A percentile compares a stretch with the other conserved stretches of the same genome.
Conservation (phyloP, 2,113 vertebrate genomes). For the Halcyon malimbica region DNA sequence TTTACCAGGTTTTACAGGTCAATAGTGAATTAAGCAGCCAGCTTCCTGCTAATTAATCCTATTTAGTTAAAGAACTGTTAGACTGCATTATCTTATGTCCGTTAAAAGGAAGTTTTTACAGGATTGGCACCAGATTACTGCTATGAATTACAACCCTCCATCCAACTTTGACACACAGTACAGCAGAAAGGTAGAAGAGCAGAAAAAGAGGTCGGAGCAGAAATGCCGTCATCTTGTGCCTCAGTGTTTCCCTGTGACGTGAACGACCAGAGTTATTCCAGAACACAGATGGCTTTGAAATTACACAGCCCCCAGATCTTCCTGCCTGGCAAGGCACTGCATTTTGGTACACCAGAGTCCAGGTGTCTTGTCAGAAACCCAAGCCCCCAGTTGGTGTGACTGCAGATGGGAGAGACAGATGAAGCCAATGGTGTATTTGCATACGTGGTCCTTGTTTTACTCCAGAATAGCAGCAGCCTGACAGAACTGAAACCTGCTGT, state of each 20-base stretch:
- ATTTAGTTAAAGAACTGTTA: slow-evolving; percentile 73
- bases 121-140: slow-evolving; percentile 59
- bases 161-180: slow-evolving; percentile 8
- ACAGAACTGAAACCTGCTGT: not conserved
- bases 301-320: not conserved
- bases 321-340: not conserved
- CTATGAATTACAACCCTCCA: slow-evolving; percentile 38
- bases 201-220: not conserved
- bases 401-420: not conserved
- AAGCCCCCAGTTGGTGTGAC: not conserved
- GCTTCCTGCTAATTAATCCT: slow-evolving; percentile 80
- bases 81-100: slow-evolving; percentile 72
- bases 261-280: not conserved
- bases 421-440: not conserved
- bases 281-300: not conserved
- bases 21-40: slow-evolving; percentile 70
- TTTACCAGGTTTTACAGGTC: slow-evolving; percentile 72
- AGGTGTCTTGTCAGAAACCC: not conserved
- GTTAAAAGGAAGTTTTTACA: slow-evolving; percentile 74
- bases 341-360: not conserved
- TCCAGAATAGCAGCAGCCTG: fast-evolving
- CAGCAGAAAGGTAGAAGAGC: not conserved
- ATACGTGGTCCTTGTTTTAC: not conserved
- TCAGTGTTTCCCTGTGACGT: not conserved
- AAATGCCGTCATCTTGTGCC: not conserved